Percentiles rank a stretch among this genome's conserved stretches.
These are phyloP conservation scores for Stegodyphus mimosarum DNA, from an alignment of 1,140 invertebrate species.

Conservation along the genomic window DNA sequence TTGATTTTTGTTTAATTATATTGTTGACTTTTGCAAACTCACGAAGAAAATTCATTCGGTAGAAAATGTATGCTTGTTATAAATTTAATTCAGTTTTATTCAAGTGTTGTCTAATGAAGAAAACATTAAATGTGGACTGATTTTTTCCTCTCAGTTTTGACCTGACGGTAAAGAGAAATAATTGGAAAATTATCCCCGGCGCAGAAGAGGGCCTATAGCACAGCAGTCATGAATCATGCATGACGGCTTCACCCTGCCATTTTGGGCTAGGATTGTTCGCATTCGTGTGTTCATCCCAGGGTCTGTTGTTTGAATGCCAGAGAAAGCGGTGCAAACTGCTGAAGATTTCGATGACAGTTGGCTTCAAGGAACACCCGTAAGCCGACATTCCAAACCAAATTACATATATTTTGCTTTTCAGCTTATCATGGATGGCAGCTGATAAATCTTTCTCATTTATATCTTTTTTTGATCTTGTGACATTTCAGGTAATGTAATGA, in stretches of 20 bases:
- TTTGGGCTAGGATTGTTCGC: constrained; percentile 41
- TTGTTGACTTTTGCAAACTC: no score
- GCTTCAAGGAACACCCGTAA: constrained; percentile 54
- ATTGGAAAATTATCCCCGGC: constrained; percentile 23
- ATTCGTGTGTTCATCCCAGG: constrained; percentile 29
- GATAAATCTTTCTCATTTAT: constrained; percentile 57
- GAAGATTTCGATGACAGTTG: constrained; percentile 57
- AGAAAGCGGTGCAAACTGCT: constrained; percentile 31
- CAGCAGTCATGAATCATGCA: constrained; percentile 36
- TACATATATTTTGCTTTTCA: constrained; percentile 45
- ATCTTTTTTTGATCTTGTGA: constrained; percentile 29
- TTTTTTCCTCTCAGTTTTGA: not conserved
- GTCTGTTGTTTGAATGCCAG: constrained; percentile 48
- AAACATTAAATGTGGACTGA: no score
- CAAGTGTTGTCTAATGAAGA: no score
- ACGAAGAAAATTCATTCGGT: no score
- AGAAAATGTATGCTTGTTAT: no score
- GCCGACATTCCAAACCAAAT: constrained; percentile 57
- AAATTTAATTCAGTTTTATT: no score
- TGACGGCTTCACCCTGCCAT: constrained; percentile 53
- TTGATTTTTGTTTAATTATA: no score
- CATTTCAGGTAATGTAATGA: constrained; percentile 39
- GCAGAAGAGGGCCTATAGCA: constrained; percentile 46
- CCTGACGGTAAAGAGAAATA: not conserved
- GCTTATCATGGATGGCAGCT: constrained; percentile 49